Conservation (phyloP, 2,113 vertebrate species). For the Ochotona princeps region DNA sequence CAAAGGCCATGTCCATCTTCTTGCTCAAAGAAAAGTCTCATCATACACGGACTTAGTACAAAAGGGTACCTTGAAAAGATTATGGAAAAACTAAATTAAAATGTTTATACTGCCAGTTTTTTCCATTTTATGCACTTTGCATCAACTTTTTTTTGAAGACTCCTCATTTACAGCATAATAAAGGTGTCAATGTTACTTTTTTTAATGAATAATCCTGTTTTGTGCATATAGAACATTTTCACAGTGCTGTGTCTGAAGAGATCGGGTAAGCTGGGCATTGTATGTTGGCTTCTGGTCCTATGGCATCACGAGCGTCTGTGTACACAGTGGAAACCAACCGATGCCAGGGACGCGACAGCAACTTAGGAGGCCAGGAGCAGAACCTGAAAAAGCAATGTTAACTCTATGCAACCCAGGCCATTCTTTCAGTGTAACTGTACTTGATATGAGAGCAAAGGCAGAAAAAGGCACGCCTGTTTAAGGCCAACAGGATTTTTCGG, state of each 20-base stretch:
- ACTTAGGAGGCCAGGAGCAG: neutral
- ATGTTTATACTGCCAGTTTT: no score
- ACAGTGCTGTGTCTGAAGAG: neutral
- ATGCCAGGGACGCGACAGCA: accelerated
- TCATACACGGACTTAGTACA: neutral
- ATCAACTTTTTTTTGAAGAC: no score
- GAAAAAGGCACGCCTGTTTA: neutral
- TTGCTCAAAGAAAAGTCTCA: neutral
- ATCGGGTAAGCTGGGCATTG: neutral
- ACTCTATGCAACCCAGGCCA: neutral
- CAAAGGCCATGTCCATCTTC: neutral
- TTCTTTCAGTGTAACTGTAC: neutral
- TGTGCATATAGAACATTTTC: neutral
- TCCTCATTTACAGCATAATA: no score
- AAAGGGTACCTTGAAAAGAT: no score
- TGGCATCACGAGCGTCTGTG: accelerated
- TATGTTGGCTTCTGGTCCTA: neutral
- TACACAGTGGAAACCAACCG: accelerated
- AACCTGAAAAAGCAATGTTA: neutral
- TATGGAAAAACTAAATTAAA: no score
- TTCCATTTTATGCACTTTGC: no score
- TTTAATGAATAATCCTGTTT: no score
- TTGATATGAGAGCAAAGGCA: neutral
- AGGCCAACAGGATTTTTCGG: neutral
- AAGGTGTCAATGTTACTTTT: neutral